Evolutionary conservation across 2,888 invertebrate genomes (phyloP), one percentile per base, ranked within the genome.

Genomic region (Temnothorax rugatulus): DNA sequence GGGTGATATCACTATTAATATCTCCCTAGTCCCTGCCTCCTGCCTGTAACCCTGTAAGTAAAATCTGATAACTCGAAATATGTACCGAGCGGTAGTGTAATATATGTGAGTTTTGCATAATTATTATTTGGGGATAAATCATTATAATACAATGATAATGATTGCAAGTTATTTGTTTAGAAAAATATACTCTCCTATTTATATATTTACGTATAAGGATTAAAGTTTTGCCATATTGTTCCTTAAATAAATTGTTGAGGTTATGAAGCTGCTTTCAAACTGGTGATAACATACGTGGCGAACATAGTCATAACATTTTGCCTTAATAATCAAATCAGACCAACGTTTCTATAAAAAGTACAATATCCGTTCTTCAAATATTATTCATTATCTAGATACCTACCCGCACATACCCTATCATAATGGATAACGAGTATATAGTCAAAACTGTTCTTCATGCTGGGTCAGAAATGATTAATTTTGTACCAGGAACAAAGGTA

Each of bases 401-500:
- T 83, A 79, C 29, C 29, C 29, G 29, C 11, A 29, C 34, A 34
- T 68, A 68, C 0, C 68, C 8, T 68, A 11, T 74, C 15, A 76
- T 50, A 61, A 92, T 89, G 90, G 87, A 83, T 7, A 75, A 73
- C 11, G 69, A 91, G 11, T 87, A 96, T 76, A 96, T 97, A 88
- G 95, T 96, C 52, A 98, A 98, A 95, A 96, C 96, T 93, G 95
- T 97, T 74, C 89, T 98, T 64, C 96, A 97, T 93, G 95, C 96
- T 63, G 98, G 98, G 44, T 96, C 96, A 87, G 96, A 96, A 94
- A 96, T 95, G 90, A 96, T 97, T 83, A 95, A 96, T 50, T 96
- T 98, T 90, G 95, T 95, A 89, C 95, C 97, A 90, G 98, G 97
- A 38, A 97, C 97, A 76, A 97, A 97, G 96, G 98, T 97, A 8